These are phyloP conservation scores for Sinohyriopsis cumingii DNA, from an alignment of 2,888 invertebrate genomes.

Conservation along the genomic window DNA sequence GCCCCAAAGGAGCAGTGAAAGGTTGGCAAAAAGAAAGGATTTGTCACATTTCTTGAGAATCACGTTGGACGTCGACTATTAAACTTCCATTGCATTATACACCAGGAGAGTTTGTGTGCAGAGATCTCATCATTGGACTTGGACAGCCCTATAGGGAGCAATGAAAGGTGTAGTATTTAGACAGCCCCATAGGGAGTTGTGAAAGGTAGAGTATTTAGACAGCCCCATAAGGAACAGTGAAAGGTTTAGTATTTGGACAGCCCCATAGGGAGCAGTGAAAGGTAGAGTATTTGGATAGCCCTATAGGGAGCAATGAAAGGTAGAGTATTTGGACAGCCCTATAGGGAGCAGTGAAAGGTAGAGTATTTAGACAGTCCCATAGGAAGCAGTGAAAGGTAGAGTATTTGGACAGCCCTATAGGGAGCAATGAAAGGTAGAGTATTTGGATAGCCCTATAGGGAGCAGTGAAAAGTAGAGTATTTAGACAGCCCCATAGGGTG, in stretches of 20 bases:
- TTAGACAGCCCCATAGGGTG: not conserved
- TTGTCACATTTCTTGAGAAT: too few species aligned
- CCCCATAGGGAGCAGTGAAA: constrained; percentile 16
- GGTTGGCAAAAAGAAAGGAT: too few species aligned
- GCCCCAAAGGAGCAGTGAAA: too few species aligned
- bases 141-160: constrained; percentile 59
- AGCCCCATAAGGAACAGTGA: constrained; percentile 50
- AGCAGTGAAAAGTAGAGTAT: too few species aligned
- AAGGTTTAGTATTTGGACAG: constrained; percentile 21
- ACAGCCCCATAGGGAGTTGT: too few species aligned
- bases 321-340: not conserved
- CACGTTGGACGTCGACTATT: too few species aligned
- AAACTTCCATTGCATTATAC: too few species aligned
- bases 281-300: constrained; percentile 13
- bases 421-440: constrained; percentile 29
- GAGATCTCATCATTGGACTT: too few species aligned
- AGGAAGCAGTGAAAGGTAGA: constrained; percentile 33
- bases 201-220: constrained; percentile 36
- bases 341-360: not conserved
- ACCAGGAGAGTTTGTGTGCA: too few species aligned
- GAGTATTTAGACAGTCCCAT: constrained; percentile 66
- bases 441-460: too few species aligned
- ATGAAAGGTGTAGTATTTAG: constrained; percentile 25
- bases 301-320: too few species aligned
- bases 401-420: not conserved